Conservation (phyloP, 1,140 invertebrate species). For the Ostrea edulis region DNA sequence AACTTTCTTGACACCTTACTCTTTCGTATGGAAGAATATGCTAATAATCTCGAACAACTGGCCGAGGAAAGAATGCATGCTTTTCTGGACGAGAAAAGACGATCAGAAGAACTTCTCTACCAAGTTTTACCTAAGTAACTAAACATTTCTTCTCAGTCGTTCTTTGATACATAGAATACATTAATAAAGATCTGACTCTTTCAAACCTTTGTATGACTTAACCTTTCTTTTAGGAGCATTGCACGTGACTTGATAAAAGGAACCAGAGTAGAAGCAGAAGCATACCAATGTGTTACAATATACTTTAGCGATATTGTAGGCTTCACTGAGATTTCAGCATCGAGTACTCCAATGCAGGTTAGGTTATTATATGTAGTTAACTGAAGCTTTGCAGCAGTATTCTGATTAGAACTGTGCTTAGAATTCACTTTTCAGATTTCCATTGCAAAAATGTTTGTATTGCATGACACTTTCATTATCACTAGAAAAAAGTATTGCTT, state of each 20-base stretch:
- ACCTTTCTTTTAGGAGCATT: constrained; percentile 84
- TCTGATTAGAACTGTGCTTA: no score
- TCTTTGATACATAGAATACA: no score
- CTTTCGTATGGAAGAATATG: constrained; percentile 95
- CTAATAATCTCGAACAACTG: constrained; percentile 94
- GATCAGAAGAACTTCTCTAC: constrained; percentile 93
- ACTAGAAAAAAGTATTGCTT: no score
- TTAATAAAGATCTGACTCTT: no score
- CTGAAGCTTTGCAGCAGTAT: no score
- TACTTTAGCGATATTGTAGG: constrained; percentile 96
- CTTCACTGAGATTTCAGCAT: constrained; percentile 81
- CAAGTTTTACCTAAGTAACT: constrained; percentile 91
- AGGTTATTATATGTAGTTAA: no score
- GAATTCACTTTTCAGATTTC: no score
- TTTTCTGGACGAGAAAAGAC: constrained; percentile 93
- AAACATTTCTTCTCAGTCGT: neutral
- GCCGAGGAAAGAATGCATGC: constrained; percentile 93
- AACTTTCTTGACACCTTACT: constrained; percentile 90
- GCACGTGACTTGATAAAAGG: constrained; percentile 87
- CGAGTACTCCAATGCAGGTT: constrained; percentile 68
- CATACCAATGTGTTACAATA: constrained; percentile 92
- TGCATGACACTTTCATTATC: neutral
- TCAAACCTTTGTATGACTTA: no score
- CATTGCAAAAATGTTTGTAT: no score
- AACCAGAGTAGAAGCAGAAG: constrained; percentile 91